Evolutionary conservation across 2,113 vertebrate genomes (phyloP).

Genomic region (Spea bombifrons): DNA sequence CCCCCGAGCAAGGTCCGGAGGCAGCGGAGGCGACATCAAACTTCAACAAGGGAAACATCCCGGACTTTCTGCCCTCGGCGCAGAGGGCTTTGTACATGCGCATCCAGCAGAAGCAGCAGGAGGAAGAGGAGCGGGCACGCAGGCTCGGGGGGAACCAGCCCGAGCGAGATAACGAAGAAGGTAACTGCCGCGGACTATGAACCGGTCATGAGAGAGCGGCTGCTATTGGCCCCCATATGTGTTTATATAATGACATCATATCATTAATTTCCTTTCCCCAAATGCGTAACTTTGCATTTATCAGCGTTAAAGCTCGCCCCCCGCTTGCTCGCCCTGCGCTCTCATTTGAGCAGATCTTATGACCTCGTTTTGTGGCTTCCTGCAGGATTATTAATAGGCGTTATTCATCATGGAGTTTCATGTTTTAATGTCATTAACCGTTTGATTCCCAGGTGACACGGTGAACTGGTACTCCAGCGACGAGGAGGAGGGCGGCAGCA

Average conservation of each 20-base stretch:
- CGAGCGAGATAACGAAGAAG: constrained; percentile 77
- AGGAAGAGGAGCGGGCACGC: constrained; percentile 85
- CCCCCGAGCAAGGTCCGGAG: constrained; percentile 61
- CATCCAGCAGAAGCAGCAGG: constrained; percentile 94
- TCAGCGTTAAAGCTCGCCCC: too few species aligned
- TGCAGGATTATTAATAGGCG: too few species aligned
- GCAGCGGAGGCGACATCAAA: constrained; percentile 64
- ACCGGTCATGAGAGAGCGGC: too few species aligned
- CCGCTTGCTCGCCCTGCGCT: too few species aligned
- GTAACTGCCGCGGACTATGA: constrained; percentile 51
- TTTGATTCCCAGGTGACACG: constrained; percentile 71
- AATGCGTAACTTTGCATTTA: too few species aligned
- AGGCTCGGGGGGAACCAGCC: constrained; percentile 75
- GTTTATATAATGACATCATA: too few species aligned
- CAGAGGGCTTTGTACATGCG: constrained; percentile 88
- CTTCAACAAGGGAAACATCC: constrained; percentile 68
- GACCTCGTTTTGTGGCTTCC: too few species aligned
- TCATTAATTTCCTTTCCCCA: too few species aligned
- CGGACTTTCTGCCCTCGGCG: constrained; percentile 87
- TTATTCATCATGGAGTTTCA: too few species aligned
- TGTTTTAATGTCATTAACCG: too few species aligned
- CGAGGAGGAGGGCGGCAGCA: constrained; percentile 88
- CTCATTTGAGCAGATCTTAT: accelerated
- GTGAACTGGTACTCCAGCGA: constrained; percentile 97
- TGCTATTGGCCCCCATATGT: too few species aligned